phyloP scores from a whole-genome alignment of 2,888 invertebrate species.

The Apotomis turbidana region DNA sequence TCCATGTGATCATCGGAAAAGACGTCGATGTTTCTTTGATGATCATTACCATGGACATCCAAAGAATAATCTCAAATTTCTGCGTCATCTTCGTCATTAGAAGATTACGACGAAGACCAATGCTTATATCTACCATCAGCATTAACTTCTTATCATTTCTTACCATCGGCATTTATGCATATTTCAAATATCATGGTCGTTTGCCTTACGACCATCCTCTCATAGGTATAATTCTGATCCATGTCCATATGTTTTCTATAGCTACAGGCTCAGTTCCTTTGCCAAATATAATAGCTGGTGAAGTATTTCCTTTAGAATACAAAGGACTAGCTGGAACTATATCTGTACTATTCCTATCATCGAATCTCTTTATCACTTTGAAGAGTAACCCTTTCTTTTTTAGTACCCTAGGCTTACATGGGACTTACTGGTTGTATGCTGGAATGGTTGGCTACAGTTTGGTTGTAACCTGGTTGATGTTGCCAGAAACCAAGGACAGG shows the following conservation, averaged over 20 bases:
- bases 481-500: slow-evolving; percentile 47
- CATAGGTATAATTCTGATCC: slow-evolving; percentile 45
- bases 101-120: slow-evolving; percentile 26
- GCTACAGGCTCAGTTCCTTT: slow-evolving; percentile 48
- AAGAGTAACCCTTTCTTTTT: slow-evolving; percentile 52
- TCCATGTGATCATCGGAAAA: slow-evolving; percentile 45
- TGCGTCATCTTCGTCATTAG: slow-evolving; percentile 48
- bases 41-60: slow-evolving; percentile 46
- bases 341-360: slow-evolving; percentile 52
- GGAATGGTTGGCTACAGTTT: slow-evolving; percentile 43
- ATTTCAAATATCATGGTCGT: slow-evolving; percentile 20
- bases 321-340: slow-evolving; percentile 54
- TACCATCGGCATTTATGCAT: slow-evolving; percentile 27
- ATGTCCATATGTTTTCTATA: slow-evolving; percentile 48
- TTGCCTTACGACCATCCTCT: slow-evolving; percentile 40
- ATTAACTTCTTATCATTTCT: slow-evolving; percentile 28
- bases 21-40: slow-evolving; percentile 44
- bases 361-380: slow-evolving; percentile 49
- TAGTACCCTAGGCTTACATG: slow-evolving; percentile 49
- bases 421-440: slow-evolving; percentile 44
- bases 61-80: slow-evolving; percentile 49
- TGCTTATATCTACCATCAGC: slow-evolving; percentile 31
- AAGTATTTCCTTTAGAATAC: slow-evolving; percentile 50
- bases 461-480: slow-evolving; percentile 37
- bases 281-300: slow-evolving; percentile 48